Conservation (phyloP, 1,140 invertebrate genomes). For the Zophobas morio region DNA sequence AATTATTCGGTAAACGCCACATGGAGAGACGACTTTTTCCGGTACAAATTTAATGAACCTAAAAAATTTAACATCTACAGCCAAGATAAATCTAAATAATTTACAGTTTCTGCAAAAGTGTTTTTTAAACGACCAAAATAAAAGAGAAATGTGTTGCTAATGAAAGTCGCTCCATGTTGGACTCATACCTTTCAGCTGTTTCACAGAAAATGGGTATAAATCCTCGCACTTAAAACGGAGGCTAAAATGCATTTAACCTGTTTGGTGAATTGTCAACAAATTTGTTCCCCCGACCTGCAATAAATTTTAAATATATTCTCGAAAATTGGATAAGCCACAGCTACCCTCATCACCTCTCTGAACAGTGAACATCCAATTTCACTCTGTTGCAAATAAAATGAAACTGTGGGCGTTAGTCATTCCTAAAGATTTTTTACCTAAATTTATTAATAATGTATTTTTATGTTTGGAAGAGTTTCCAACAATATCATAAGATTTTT, state of each 20-base stretch:
- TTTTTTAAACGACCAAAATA: no score
- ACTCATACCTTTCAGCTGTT: no score
- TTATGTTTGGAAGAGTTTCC: background rate
- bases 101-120: no score
- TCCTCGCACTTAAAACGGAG: background rate
- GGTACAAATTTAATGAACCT: background rate
- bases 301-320: constrained; percentile 40
- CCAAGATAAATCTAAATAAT: no score
- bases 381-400: constrained; percentile 27
- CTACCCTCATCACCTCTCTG: constrained; percentile 37
- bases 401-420: constrained; percentile 6
- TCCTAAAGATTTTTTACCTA: constrained; percentile 5
- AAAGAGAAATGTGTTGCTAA: no score
- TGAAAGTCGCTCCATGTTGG: no score
- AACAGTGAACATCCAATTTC: constrained; percentile 40
- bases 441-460: constrained; percentile 29
- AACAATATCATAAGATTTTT: constrained; percentile 3
- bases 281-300: constrained; percentile 24
- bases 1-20: constrained; percentile 1
- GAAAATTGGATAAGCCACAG: constrained; percentile 37
- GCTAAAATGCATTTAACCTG: constrained; percentile 16
- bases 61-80: constrained; percentile 4
- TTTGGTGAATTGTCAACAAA: constrained; percentile 36
- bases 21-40: background rate
- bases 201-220: no score